Base-by-base conservation (phyloP, 2,888 invertebrate species). In the Anoplius nigerrimus region DNA sequence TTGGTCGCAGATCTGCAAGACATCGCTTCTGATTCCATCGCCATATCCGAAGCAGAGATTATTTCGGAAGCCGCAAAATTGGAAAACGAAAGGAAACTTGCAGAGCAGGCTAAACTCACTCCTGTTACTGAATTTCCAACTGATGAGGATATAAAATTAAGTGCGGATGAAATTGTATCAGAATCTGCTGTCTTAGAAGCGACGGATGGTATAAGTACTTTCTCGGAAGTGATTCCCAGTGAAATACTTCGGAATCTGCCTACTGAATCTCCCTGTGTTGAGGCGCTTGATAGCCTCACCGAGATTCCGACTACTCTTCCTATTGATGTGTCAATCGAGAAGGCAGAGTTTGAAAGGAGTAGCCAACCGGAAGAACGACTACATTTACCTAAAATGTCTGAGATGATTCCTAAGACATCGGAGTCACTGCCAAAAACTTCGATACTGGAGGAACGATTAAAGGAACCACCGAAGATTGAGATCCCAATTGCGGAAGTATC, bases 31-130 rank as follows among this genome's bases (percentile, higher is more conserved):
- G 86, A 86, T 75, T 82, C 87, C 2, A 88, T 88, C 51, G 82
- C 86, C 0, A 88, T 87, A 71, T 88, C 88, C 0, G 88, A 88
- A 71, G 88, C 88, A n/a, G 88, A 88, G 66, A 88, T 88, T 13
- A 88, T 88, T 56, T 85, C 85, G n/a, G 88, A 88, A 64, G 88
- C 88, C 5, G 86, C 83, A 6, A 88, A 88, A 71, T 72, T 88
- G 22, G 88, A 88, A 63, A 87, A 75, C 42, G 88, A 88, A 34
- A 76, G 74, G 0, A 86, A 87, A 67, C 61, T 86, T 2, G 73
- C 78, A 1, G 80, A 82, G 53, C 76, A 84, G 24, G 66, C 78
- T 27, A 79, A 81, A 63, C 66, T 66, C 5, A 34, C 65, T 42
- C 61, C 34, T 34, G 34, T 11, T 6, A 1, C 1, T 11, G 34